Conservation (phyloP, 1,140 invertebrate species). For the Batillaria attramentaria region DNA sequence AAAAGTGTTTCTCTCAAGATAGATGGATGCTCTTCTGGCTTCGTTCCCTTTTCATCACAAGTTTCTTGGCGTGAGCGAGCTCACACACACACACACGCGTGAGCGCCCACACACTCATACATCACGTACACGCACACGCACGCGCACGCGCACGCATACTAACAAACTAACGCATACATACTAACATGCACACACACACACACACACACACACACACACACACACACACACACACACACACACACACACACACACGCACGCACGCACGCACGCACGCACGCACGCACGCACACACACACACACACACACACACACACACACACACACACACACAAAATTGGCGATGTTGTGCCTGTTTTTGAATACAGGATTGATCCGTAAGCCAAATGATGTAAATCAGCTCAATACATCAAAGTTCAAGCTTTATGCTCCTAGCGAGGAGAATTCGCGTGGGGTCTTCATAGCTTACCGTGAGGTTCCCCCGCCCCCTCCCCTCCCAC, state of each 20-base stretch:
- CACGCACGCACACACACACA: not conserved
- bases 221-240: not conserved
- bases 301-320: not conserved
- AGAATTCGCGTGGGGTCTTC: too few species aligned
- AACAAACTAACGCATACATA: not conserved
- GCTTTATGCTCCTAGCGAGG: too few species aligned
- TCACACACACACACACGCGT: not conserved
- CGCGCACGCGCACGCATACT: not conserved
- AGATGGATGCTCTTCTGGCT: too few species aligned
- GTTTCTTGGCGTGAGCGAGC: not conserved
- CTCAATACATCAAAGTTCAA: too few species aligned
- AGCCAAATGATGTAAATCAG: too few species aligned
- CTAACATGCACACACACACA: not conserved
- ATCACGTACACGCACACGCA: not conserved
- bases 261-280: not conserved
- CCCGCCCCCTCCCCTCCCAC: too few species aligned
- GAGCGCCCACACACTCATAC: not conserved
- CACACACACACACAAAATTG: not conserved
- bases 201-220: not conserved
- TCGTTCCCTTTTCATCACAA: too few species aligned
- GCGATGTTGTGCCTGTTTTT: too few species aligned
- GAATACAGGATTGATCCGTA: too few species aligned
- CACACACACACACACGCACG: not conserved
- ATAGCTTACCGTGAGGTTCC: too few species aligned
- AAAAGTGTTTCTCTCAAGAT: too few species aligned